A percentile compares a stretch with the other conserved stretches of the same genome.
Evolutionary conservation across 2,888 invertebrate species (phyloP).

Genomic region (Melinaea menophilus): DNA sequence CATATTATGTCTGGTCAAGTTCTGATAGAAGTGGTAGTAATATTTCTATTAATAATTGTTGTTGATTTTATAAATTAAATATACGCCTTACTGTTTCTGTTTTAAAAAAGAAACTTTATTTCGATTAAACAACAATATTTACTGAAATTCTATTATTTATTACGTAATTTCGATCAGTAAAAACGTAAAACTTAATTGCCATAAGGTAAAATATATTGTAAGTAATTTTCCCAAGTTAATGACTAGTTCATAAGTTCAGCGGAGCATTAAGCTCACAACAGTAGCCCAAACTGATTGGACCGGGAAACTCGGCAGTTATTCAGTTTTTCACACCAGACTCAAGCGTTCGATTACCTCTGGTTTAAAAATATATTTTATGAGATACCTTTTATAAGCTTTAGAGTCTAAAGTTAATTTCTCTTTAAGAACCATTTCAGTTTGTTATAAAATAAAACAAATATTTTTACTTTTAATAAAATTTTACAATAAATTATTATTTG

Average conservation of each 20-base stretch:
- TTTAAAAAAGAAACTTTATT: too few species aligned
- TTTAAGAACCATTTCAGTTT: conserved; percentile 11
- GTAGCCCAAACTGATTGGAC: conserved; percentile 17
- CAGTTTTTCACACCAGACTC: conserved; percentile 26
- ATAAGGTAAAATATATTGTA: conserved; percentile 9
- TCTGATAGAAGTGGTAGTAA: too few species aligned
- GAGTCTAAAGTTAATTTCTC: neutral
- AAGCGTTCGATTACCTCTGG: conserved; percentile 62
- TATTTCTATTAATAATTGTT: too few species aligned
- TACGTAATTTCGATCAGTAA: neutral
- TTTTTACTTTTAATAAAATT: too few species aligned
- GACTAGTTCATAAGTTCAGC: conserved; percentile 22
- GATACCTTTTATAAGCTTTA: neutral
- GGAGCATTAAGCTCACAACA: conserved; percentile 19
- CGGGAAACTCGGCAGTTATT: conserved; percentile 18
- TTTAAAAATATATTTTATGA: conserved; percentile 61
- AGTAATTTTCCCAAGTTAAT: conserved; percentile 20
- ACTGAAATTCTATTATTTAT: neutral
- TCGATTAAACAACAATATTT: too few species aligned
- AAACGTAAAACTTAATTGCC: conserved; percentile 5
- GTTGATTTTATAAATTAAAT: too few species aligned
- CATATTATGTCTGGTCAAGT: too few species aligned
- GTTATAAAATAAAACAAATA: too few species aligned
- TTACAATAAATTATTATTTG: too few species aligned
- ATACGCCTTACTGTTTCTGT: too few species aligned